phyloP scores from a whole-genome alignment of 1,140 invertebrate species.

The Hypothenemus hampei region DNA sequence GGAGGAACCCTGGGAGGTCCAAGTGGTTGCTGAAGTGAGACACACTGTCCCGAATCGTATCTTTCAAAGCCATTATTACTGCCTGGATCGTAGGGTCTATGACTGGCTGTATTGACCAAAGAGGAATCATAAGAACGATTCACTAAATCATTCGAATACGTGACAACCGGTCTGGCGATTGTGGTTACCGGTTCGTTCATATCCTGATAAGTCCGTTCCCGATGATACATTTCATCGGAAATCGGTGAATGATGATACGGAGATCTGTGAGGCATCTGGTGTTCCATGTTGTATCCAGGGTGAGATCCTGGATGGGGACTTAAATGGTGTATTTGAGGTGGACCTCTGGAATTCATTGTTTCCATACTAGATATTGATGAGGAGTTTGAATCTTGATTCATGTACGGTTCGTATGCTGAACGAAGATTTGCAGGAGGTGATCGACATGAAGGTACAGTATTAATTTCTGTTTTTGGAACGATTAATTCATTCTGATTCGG shows the following conservation, averaged over 20 bases:
- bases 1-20: constrained; percentile 52
- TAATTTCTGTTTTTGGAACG: constrained; percentile 58
- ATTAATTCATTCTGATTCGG: constrained; percentile 48
- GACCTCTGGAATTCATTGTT: constrained; percentile 51
- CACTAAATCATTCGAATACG: constrained; percentile 56
- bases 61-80: constrained; percentile 61
- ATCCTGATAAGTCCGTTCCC: constrained; percentile 51
- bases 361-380: constrained; percentile 69
- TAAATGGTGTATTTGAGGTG: constrained; percentile 44
- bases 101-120: constrained; percentile 50
- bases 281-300: constrained; percentile 51
- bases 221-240: constrained; percentile 49
- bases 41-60: constrained; percentile 50
- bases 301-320: constrained; percentile 44
- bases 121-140: constrained; percentile 47
- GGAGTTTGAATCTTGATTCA: constrained; percentile 67
- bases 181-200: constrained; percentile 43
- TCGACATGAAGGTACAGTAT: constrained; percentile 44
- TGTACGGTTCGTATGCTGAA: constrained; percentile 56
- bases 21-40: constrained; percentile 53
- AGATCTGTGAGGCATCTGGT: constrained; percentile 56
- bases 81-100: constrained; percentile 57
- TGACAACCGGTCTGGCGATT: constrained; percentile 57
- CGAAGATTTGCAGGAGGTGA: constrained; percentile 50
- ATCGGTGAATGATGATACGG: constrained; percentile 59